Evolutionary conservation across 2,797 vertebrate genomes (phyloP), one percentile per base, ranked within the genome.

Genomic region (Enteromius paludinosus): DNA sequence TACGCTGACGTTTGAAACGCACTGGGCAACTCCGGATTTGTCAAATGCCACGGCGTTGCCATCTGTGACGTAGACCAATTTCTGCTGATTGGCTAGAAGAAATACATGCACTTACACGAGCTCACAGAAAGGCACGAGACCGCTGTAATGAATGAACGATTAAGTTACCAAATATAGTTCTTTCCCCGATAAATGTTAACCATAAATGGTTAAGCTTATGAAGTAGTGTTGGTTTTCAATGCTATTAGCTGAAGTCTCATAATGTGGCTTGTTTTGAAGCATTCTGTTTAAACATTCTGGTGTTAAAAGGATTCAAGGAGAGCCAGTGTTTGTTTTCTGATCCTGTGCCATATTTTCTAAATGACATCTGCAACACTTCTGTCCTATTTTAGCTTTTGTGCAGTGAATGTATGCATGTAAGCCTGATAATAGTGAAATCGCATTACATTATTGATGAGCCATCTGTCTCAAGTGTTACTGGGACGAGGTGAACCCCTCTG

Each of bases 371-470:
- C 1, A 12, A 20, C 1, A 28, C 43, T 75, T 76, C 47, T 82
- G 62, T 82, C 38, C 54, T 72, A 59, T 49, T 54, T 49, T 17
- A 52, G 20, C 12, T 43, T 59, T 23, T 47, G 5, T 47, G 54
- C 28, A 25, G 65, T 17, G 30, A 49, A 66, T 61, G 25, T 62
- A 5, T 61, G 38, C 41, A 35, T 45, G 38, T 68, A 59, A n/a
- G 18, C 62, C 49, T 45, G 62, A 87, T 88, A 90, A 91, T 89
- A 89, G 92, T 91, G 84, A 89, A 87, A 83, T 69, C 15, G 4
- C 84, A 69, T 62, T 93, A 88, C 87, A 92, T 93, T 92, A 94
- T 93, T 89, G 85, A 95, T 93, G 88, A 91, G 73, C 90, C 90
- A 92, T 92, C 91, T 93, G 92, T 91, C 88, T 86, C 73, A 83